Evolutionary conservation across 1,140 invertebrate species (phyloP), one percentile per base, ranked within the genome.

Genomic region (Tigriopus japonicus): DNA sequence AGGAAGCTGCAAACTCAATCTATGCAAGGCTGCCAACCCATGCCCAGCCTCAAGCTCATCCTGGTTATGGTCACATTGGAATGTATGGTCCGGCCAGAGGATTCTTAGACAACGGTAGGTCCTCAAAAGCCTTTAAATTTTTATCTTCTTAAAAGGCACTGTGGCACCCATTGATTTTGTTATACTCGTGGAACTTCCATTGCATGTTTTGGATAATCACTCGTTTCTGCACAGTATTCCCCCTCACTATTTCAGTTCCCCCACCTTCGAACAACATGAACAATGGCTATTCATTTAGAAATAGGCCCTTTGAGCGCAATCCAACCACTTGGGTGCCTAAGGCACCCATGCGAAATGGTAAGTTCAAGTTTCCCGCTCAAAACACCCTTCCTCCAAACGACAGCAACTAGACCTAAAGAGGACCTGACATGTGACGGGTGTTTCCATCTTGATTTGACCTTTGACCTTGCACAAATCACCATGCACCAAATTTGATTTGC

Each of bases 21-120:
- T 63, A n/a, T n/a, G 64, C 15, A 53, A 35, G 59, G 45, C 61
- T 56, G 54, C 52, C 43, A 28, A 40, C 35, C 14, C 56, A 61
- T 42, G 19, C 24, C 19, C 52, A 54, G 52, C 28, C n/a, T 6
- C 52, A 54, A 24, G 15, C 28, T 54, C 19, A 54, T 35, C 52
- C 28, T 2, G 15, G 15, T 51, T 51, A 54, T 35, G 45, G 45
- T 21, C 45, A 21, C 45, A 49, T 49, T 6, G 45, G n/a, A 49
- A 35, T 35, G 28, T 35, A 35, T 35, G 28, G 28, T 49, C n/a
- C n/a, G 10, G 45, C 45, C 21, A 15, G 45, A 17, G 45, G 45
- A 2, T 49, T 17, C 45, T 21, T 49, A 17, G 45, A 49, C 10
- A 49, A 49, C 21, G 45, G 45, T 49, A 49, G 6, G 9, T 35